A percentile compares a stretch with the other conserved stretches of the same genome.
These are phyloP conservation scores for Tenthredo amoena DNA, from an alignment of 2,888 invertebrate species.

Conservation along the genomic window DNA sequence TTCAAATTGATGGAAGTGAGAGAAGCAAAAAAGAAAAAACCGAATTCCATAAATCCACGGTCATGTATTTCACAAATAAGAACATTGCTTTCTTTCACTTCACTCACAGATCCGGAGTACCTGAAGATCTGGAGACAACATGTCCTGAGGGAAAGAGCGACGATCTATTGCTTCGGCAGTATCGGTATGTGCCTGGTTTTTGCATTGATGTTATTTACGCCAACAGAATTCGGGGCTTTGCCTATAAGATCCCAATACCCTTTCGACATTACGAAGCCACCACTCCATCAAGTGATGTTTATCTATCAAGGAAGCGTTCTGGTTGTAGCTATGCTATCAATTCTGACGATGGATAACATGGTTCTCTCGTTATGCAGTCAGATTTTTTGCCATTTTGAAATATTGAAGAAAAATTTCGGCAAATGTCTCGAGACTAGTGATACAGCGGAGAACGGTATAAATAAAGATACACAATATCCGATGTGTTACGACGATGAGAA, in stretches of 20 bases:
- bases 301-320: slow-evolving; percentile 63
- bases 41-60: neutral
- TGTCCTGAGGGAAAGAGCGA: slow-evolving; percentile 57
- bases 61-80: neutral
- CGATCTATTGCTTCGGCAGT: slow-evolving; percentile 60
- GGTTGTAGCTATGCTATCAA: slow-evolving; percentile 60
- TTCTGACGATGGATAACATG: slow-evolving; percentile 65
- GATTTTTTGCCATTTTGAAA: slow-evolving; percentile 63
- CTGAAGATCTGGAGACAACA: slow-evolving; percentile 57
- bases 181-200: slow-evolving; percentile 60
- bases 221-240: slow-evolving; percentile 63
- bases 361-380: slow-evolving; percentile 61
- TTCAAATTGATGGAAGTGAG: slow-evolving; percentile 27
- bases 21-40: neutral
- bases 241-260: slow-evolving; percentile 70
- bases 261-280: slow-evolving; percentile 64
- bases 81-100: slow-evolving; percentile 4
- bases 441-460: neutral
- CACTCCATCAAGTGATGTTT: slow-evolving; percentile 63
- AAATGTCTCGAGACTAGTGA: slow-evolving; percentile 54
- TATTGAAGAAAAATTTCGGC: slow-evolving; percentile 63
- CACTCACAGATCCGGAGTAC: slow-evolving; percentile 56
- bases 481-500: neutral
- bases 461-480: neutral
- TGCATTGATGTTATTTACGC: slow-evolving; percentile 64